phyloP scores from a whole-genome alignment of 2,113 vertebrate species.

The Rhinichthys klamathensis region DNA sequence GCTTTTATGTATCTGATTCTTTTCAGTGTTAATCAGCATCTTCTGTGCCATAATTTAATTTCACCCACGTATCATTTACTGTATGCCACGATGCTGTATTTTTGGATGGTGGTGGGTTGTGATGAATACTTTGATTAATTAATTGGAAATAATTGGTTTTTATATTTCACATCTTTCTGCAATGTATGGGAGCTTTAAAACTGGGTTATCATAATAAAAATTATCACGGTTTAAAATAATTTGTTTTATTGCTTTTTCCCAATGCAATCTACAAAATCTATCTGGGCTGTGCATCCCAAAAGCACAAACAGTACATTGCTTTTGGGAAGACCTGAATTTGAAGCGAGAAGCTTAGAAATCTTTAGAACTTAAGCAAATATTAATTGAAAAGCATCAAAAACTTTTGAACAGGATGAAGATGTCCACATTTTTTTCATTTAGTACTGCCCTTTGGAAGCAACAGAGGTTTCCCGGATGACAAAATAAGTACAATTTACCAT shows the following conservation, averaged over 20 bases:
- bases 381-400: too few species aligned
- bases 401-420: too few species aligned
- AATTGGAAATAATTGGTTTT: not conserved
- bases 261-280: not conserved
- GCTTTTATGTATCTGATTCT: not conserved
- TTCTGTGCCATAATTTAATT: slow-evolving; percentile 41
- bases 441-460: too few species aligned
- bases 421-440: too few species aligned
- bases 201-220: slow-evolving; percentile 40
- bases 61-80: slow-evolving; percentile 13
- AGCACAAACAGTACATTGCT: too few species aligned
- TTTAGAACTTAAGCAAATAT: too few species aligned
- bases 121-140: not conserved
- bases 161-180: slow-evolving; percentile 23
- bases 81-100: slow-evolving; percentile 19
- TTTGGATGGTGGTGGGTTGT: slow-evolving; percentile 10
- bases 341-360: too few species aligned
- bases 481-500: too few species aligned
- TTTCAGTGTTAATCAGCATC: not conserved
- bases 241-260: not conserved
- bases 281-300: not conserved
- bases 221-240: slow-evolving; percentile 23
- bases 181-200: slow-evolving; percentile 16
- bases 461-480: too few species aligned
- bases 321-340: too few species aligned